Percentiles rank a stretch among this genome's conserved stretches.
Evolutionary conservation across 2,797 vertebrate species (phyloP).

Genomic region (Pseudochromis fuscus): DNA sequence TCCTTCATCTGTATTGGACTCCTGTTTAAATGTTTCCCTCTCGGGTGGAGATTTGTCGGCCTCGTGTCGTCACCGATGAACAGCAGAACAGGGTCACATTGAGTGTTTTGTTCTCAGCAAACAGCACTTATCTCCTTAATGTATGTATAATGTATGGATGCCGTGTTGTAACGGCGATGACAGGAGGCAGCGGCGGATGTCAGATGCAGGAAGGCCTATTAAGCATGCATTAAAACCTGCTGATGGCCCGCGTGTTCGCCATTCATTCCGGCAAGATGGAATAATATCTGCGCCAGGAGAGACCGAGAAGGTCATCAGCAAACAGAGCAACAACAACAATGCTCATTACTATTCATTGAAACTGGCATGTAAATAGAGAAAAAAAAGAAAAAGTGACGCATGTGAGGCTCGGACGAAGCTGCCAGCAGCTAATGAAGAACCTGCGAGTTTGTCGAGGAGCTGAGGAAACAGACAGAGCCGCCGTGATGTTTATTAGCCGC

Average conservation of each 20-base stretch:
- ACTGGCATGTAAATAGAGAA: constrained; percentile 65
- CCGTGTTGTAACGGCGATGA: constrained; percentile 22
- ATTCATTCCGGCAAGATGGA: constrained; percentile 59
- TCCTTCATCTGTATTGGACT: background rate
- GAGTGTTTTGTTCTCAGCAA: constrained; percentile 25
- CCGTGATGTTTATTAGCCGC: constrained; percentile 34
- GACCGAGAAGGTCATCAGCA: constrained; percentile 65
- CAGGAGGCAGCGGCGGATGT: constrained; percentile 27
- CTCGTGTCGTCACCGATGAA: background rate
- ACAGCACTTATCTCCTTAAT: constrained; percentile 42
- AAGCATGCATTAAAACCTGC: constrained; percentile 64
- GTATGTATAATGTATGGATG: constrained; percentile 40
- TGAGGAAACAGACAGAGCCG: constrained; percentile 21
- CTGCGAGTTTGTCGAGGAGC: constrained; percentile 36
- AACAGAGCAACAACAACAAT: constrained; percentile 48
- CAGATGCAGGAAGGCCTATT: constrained; percentile 45
- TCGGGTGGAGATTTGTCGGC: background rate
- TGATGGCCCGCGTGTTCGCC: constrained; percentile 30
- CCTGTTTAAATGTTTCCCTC: background rate
- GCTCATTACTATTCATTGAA: constrained; percentile 80
- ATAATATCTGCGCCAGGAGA: constrained; percentile 50
- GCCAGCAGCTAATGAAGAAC: constrained; percentile 65
- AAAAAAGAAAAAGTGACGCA: constrained; percentile 40
- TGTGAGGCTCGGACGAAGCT: constrained; percentile 14
- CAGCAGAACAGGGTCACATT: constrained; percentile 40